phyloP scores from a whole-genome alignment of 2,797 vertebrate genomes.

The Phalanger gymnotis region DNA sequence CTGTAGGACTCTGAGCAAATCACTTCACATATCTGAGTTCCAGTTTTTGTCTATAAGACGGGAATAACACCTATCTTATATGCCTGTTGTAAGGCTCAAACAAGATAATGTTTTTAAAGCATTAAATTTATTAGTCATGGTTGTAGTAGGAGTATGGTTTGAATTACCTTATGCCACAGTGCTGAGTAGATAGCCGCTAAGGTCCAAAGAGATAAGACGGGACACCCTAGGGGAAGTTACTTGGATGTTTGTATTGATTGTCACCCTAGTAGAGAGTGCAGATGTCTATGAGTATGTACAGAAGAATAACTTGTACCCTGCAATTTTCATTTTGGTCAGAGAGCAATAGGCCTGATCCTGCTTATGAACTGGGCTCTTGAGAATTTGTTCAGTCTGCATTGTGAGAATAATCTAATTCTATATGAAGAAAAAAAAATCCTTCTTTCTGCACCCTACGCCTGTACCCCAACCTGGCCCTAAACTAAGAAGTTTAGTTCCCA shows the following conservation, averaged over 20 bases:
- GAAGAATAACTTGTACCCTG: background rate
- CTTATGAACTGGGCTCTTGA: background rate
- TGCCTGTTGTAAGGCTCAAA: background rate
- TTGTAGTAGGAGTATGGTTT: background rate
- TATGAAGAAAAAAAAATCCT: background rate
- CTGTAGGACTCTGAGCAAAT: background rate
- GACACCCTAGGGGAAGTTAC: background rate
- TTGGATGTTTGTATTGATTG: background rate
- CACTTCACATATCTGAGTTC: background rate
- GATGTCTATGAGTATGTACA: background rate
- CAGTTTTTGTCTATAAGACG: background rate
- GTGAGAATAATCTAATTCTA: background rate
- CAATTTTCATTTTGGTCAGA: background rate
- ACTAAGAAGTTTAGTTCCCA: background rate
- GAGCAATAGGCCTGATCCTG: background rate
- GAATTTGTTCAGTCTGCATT: background rate
- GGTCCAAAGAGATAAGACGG: slow-evolving; percentile 4
- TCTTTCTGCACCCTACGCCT: no score
- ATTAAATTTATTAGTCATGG: background rate
- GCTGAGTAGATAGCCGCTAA: background rate
- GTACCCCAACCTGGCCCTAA: background rate
- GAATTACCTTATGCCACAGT: background rate
- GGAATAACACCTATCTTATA: background rate
- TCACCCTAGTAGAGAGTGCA: background rate
- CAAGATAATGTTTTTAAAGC: background rate